Evolutionary conservation across 2,113 vertebrate species (phyloP).

Genomic region (Serinus canaria): DNA sequence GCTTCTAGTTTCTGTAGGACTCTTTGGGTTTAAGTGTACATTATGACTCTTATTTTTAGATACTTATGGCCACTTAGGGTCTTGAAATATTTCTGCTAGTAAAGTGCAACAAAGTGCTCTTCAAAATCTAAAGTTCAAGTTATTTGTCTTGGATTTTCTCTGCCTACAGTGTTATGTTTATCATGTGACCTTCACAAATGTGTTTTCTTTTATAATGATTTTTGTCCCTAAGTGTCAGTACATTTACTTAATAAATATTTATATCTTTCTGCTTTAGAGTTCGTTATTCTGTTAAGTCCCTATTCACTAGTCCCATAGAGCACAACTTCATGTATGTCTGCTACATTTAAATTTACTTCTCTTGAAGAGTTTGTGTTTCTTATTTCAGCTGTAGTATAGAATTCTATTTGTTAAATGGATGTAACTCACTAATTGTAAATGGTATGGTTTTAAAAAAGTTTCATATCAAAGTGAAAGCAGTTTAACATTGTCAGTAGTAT

Average conservation of each 20-base stretch:
- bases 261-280: background rate
- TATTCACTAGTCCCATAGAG: background rate
- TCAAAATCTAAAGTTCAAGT: background rate
- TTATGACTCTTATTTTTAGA: background rate
- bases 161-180: background rate
- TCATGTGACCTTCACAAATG: background rate
- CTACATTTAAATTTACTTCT: background rate
- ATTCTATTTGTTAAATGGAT: background rate
- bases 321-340: background rate
- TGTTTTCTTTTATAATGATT: background rate
- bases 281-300: background rate
- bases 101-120: background rate
- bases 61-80: background rate
- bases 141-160: constrained; percentile 18
- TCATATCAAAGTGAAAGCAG: background rate
- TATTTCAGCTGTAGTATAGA: background rate
- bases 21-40: background rate
- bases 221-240: background rate
- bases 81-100: constrained; percentile 22
- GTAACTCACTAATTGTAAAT: background rate
- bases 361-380: background rate
- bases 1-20: constrained; percentile 14
- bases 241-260: constrained; percentile 6
- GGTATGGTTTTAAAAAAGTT: background rate
- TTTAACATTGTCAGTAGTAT: background rate